A percentile compares a stretch with the other conserved stretches of the same genome.
phyloP scores from a whole-genome alignment of 2,888 invertebrate genomes.

The Scaptomyza caliginosa region DNA sequence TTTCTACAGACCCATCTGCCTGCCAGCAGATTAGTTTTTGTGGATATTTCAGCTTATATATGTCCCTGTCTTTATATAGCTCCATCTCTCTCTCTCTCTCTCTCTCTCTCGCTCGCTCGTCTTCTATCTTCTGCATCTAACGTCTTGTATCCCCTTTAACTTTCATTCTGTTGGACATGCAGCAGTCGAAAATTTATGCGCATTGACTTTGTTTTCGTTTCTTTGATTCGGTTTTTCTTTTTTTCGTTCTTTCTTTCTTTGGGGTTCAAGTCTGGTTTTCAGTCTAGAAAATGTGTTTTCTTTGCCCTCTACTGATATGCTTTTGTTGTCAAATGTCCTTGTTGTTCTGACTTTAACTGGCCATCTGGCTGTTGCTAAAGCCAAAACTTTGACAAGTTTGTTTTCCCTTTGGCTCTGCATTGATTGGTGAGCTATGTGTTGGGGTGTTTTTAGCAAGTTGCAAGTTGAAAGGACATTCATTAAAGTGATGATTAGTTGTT shows the following conservation, averaged over 20 bases:
- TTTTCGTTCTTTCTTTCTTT: neutral
- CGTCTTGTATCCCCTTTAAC: slow-evolving; percentile 11
- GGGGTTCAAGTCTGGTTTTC: slow-evolving; percentile 15
- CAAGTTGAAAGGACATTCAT: neutral
- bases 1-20: slow-evolving; percentile 32
- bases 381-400: slow-evolving; percentile 24
- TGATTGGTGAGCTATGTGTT: slow-evolving; percentile 15
- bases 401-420: slow-evolving; percentile 10
- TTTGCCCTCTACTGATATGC: slow-evolving; percentile 59
- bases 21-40: slow-evolving; percentile 72
- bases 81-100: neutral
- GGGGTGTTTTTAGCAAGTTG: neutral
- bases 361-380: slow-evolving; percentile 12
- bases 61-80: slow-evolving; percentile 60
- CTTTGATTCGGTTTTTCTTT: neutral
- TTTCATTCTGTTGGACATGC: slow-evolving; percentile 52
- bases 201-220: slow-evolving; percentile 37
- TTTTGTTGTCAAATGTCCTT: slow-evolving; percentile 53
- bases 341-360: slow-evolving; percentile 38
- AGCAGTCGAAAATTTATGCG: slow-evolving; percentile 51
- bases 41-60: slow-evolving; percentile 74
- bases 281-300: slow-evolving; percentile 46
- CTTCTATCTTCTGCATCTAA: slow-evolving; percentile 58
- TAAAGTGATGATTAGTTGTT: slow-evolving; percentile 39
- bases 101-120: neutral